Conservation (phyloP, 2,113 vertebrate species). For the Reinhardtius hippoglossoides region DNA sequence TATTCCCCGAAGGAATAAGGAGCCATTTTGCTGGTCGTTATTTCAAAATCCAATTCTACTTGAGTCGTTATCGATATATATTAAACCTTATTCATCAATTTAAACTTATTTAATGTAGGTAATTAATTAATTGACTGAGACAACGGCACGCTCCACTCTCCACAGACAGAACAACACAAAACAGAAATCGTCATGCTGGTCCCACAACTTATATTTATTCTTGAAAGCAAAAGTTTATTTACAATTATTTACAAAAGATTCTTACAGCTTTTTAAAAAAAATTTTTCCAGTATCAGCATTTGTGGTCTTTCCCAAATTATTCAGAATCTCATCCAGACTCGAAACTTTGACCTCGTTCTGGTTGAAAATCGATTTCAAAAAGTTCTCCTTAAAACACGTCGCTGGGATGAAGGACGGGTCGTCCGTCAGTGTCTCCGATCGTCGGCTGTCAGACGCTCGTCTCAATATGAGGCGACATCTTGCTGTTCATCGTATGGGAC, state of each 20-base stretch:
- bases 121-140: no score
- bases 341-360: no score
- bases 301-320: neutral
- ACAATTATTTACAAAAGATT: slow-evolving; percentile 42
- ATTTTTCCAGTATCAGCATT: neutral
- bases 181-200: slow-evolving; percentile 15
- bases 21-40: no score
- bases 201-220: slow-evolving; percentile 34
- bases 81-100: no score
- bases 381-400: no score
- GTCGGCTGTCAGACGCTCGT: slow-evolving; percentile 80
- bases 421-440: neutral
- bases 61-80: no score
- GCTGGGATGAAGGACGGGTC: neutral
- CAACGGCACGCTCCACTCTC: neutral
- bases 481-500: slow-evolving; percentile 77
- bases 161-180: neutral
- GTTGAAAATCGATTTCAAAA: no score
- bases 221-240: slow-evolving; percentile 19
- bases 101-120: no score
- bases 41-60: no score
- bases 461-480: slow-evolving; percentile 83
- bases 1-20: no score
- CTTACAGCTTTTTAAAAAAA: neutral
- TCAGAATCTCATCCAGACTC: neutral